Evolutionary conservation across 2,797 vertebrate species (phyloP).

Genomic region (Propithecus perrieri): DNA sequence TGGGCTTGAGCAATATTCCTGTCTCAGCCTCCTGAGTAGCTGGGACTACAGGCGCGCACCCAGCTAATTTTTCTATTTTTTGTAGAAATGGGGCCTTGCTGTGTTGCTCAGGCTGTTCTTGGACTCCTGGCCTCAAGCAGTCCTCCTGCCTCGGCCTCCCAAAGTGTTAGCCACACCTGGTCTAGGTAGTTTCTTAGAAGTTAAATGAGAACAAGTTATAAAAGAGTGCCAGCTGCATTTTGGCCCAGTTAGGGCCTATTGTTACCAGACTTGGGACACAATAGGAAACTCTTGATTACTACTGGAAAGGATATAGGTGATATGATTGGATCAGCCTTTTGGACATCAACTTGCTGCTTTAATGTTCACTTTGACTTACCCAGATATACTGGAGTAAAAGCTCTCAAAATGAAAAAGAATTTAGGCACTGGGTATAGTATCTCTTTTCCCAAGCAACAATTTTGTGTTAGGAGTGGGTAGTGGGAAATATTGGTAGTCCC

Average conservation of each 20-base stretch:
- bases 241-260: background rate
- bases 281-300: slow-evolving; percentile 36
- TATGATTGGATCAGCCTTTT: slow-evolving; percentile 47
- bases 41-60: background rate
- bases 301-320: background rate
- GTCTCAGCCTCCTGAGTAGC: background rate
- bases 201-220: slow-evolving; percentile 42
- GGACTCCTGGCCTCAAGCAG: background rate
- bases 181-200: background rate
- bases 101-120: background rate
- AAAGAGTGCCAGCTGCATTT: background rate
- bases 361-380: background rate
- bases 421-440: background rate
- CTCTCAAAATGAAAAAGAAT: slow-evolving; percentile 44
- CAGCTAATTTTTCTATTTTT: background rate
- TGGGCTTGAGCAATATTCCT: background rate
- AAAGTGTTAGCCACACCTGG: background rate
- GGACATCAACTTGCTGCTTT: slow-evolving; percentile 27
- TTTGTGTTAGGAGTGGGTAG: background rate
- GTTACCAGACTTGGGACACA: slow-evolving; percentile 30
- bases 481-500: background rate
- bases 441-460: background rate
- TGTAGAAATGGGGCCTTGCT: background rate
- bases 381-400: slow-evolving; percentile 18
- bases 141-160: background rate